Conservation (phyloP, 1,140 invertebrate genomes). For the Drosophila bocki region DNA sequence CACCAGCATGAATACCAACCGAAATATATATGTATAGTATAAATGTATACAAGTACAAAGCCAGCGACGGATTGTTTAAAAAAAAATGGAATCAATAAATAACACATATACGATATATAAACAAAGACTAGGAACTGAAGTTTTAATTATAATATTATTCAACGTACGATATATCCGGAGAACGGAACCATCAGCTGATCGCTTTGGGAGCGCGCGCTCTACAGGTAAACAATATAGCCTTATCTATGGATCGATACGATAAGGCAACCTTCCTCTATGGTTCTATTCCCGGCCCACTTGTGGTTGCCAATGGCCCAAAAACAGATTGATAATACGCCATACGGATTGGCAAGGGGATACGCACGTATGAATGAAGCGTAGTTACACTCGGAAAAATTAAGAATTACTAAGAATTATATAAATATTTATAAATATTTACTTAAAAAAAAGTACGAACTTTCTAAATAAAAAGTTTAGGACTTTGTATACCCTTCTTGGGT, state of each 20-base stretch:
- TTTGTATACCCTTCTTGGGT: too few species aligned
- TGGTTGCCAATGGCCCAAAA: conserved; percentile 40
- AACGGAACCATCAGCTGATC: conserved; percentile 21
- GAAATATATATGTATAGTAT: conserved; percentile 21
- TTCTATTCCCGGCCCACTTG: conserved; percentile 28
- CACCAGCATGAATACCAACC: conserved; percentile 21
- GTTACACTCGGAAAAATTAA: conserved; percentile 8
- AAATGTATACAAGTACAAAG: conserved; percentile 58
- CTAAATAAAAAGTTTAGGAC: too few species aligned
- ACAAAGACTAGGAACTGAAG: background rate
- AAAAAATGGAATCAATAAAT: conserved; percentile 46
- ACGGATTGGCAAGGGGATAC: conserved; percentile 8
- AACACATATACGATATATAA: conserved; percentile 35
- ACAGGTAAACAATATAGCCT: conserved; percentile 29
- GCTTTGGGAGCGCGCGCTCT: too few species aligned
- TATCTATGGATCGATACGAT: conserved; percentile 28
- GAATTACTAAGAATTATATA: too few species aligned
- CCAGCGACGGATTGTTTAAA: conserved; percentile 14
- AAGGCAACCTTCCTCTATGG: conserved; percentile 35
- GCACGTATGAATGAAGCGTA: conserved; percentile 29
- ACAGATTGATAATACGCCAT: conserved; percentile 15
- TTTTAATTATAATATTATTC: background rate
- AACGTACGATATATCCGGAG: conserved; percentile 6
- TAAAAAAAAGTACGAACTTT: too few species aligned
- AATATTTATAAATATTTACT: too few species aligned